Evolutionary conservation across 2,888 invertebrate species (phyloP).

Genomic region (Hyposoter didymator): DNA sequence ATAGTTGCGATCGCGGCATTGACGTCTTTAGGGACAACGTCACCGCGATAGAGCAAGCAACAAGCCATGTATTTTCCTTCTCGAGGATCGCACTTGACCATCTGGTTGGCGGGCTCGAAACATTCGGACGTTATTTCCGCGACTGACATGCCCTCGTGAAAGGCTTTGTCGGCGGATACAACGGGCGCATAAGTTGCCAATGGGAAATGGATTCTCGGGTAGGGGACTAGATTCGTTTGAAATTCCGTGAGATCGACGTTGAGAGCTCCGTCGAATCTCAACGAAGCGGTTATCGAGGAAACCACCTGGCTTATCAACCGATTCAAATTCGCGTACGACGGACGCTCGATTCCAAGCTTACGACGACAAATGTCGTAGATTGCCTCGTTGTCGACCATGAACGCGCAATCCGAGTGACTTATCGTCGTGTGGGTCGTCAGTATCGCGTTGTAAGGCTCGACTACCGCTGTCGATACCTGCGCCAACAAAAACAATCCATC

Average conservation of each 20-base stretch:
- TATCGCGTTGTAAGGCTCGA: constrained; percentile 97
- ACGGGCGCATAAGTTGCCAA: constrained; percentile 90
- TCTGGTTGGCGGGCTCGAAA: constrained; percentile 95
- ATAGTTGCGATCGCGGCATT: constrained; percentile 93
- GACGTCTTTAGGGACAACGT: constrained; percentile 95
- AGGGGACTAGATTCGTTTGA: constrained; percentile 92
- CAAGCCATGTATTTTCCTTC: constrained; percentile 96
- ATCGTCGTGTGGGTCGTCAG: constrained; percentile 96
- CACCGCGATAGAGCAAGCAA: constrained; percentile 94
- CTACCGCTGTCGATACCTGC: constrained; percentile 95
- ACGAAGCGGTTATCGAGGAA: constrained; percentile 86
- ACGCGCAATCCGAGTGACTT: constrained; percentile 94
- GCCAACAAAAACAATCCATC: neutral
- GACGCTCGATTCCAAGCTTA: constrained; percentile 93
- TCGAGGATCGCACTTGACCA: constrained; percentile 95
- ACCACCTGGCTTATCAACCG: constrained; percentile 91
- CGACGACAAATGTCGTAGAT: constrained; percentile 96
- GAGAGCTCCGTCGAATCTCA: constrained; percentile 88
- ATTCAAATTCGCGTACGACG: constrained; percentile 94
- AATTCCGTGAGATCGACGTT: constrained; percentile 97
- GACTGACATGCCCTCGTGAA: constrained; percentile 91
- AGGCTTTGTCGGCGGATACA: constrained; percentile 90
- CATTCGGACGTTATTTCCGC: constrained; percentile 94
- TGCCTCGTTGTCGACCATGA: constrained; percentile 98
- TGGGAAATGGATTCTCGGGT: constrained; percentile 88